Base-by-base conservation (phyloP, 1,140 invertebrate species). In the Pomacea maculata region DNA sequence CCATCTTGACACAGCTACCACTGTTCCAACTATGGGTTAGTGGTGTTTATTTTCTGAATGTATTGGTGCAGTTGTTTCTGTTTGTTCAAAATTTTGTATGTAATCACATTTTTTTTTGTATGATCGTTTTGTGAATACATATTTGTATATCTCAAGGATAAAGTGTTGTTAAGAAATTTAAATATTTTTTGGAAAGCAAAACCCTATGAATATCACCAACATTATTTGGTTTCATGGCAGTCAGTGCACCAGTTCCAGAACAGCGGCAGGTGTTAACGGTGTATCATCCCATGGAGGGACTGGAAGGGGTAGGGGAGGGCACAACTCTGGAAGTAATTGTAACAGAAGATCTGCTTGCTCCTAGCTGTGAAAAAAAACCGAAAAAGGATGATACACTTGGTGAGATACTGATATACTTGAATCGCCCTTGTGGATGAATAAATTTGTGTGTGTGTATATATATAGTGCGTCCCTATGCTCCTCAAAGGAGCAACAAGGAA, bases 1-100 rank as follows among this genome's bases (percentile, higher is more conserved):
- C n/a, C 93, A 93, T 86, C 88, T 93, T 70, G 93, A 94, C 80
- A 61, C 57, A 78, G 67, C 61, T 54, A n/a, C 57, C 10, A n/a
- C 65, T 5, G 34, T 78, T 29, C 77, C 65, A 19, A 19, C 34
- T 29, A n/a, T 78, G n/a, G 77, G 77, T 78, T 10, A 57, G 77
- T 55, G 52, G 15, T 61, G 15, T 11, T 61, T 61, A 9, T 14
- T 17, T 61, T 61, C 11, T 6, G 11, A 70, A 15, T 70, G n/a
- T 67, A 25, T 12, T 45, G 1, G 11, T 25, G 34, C 12, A 12
- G 21, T 70, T 70, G 11, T 21, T 70, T 45, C 6, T 45, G 3
- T 45, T 2, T 45, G 34, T 45, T 45, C 0, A 45, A 45, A 45
- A 45, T 45, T 45, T 45, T 45, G 34, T 45, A 45, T 45, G 34